Evolutionary conservation across 2,888 invertebrate species (phyloP).

Genomic region (Lucinisca nassula): DNA sequence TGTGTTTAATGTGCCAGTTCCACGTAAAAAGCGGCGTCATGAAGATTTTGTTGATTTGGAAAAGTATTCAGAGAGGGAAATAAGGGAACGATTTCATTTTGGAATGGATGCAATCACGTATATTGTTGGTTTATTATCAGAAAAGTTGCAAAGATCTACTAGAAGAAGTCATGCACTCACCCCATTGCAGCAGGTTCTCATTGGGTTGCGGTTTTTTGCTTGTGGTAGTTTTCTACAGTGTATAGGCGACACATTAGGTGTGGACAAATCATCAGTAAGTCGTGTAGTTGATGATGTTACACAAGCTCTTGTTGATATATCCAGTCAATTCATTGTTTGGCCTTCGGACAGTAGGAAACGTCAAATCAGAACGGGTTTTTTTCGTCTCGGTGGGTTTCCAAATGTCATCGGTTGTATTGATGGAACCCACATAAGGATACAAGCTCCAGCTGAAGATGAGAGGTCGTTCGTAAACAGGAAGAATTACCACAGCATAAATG

Average conservation of each 20-base stretch:
- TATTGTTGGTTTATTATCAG: neutral
- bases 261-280: slow-evolving; percentile 28
- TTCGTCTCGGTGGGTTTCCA: neutral
- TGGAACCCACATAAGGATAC: slow-evolving; percentile 22
- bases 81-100: neutral
- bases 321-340: neutral
- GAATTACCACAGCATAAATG: slow-evolving; percentile 25
- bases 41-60: neutral
- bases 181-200: slow-evolving; percentile 14
- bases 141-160: slow-evolving; percentile 7
- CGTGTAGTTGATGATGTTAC: slow-evolving; percentile 22
- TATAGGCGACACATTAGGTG: slow-evolving; percentile 29
- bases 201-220: slow-evolving; percentile 42
- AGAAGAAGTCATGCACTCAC: slow-evolving; percentile 1
- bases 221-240: slow-evolving; percentile 28
- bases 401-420: slow-evolving; percentile 28
- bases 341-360: neutral
- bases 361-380: neutral
- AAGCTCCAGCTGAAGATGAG: slow-evolving; percentile 4
- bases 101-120: neutral
- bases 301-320: neutral
- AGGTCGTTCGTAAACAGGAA: slow-evolving; percentile 16
- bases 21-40: neutral
- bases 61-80: neutral
- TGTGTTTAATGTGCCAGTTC: neutral